phyloP scores from a whole-genome alignment of 2,797 vertebrate genomes.

The Trachops cirrhosus region DNA sequence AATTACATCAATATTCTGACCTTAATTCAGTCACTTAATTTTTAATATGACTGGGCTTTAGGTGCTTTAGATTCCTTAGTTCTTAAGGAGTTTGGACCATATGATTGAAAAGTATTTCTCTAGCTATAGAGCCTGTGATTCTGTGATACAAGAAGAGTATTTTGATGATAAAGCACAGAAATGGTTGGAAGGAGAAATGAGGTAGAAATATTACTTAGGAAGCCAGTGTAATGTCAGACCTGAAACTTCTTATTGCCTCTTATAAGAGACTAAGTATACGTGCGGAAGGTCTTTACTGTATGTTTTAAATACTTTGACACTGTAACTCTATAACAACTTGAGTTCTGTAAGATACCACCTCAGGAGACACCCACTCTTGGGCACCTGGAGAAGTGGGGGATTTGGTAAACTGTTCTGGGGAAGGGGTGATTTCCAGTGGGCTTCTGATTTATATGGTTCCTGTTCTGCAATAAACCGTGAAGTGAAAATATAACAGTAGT shows the following conservation, averaged over 20 bases:
- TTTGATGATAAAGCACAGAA: slow-evolving; percentile 12
- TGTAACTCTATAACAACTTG: neutral
- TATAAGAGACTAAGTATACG: neutral
- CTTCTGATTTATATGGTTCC: neutral
- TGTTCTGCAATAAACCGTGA: neutral
- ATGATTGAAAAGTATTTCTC: neutral
- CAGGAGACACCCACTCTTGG: neutral
- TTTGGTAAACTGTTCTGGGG: neutral
- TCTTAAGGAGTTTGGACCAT: neutral
- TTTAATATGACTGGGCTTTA: neutral
- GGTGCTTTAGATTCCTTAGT: neutral
- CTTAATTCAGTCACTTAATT: neutral
- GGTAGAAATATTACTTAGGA: neutral
- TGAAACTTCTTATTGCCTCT: neutral
- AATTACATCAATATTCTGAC: neutral
- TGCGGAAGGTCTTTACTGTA: neutral
- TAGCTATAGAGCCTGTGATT: neutral
- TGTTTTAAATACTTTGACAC: neutral
- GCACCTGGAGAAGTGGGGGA: neutral
- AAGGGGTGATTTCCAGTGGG: neutral
- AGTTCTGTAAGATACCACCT: neutral
- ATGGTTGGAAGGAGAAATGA: neutral
- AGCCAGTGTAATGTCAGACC: neutral
- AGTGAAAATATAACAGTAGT: neutral
- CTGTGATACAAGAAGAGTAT: neutral